Conservation (phyloP, 1,140 invertebrate species). For the Halictus rubicundus region DNA sequence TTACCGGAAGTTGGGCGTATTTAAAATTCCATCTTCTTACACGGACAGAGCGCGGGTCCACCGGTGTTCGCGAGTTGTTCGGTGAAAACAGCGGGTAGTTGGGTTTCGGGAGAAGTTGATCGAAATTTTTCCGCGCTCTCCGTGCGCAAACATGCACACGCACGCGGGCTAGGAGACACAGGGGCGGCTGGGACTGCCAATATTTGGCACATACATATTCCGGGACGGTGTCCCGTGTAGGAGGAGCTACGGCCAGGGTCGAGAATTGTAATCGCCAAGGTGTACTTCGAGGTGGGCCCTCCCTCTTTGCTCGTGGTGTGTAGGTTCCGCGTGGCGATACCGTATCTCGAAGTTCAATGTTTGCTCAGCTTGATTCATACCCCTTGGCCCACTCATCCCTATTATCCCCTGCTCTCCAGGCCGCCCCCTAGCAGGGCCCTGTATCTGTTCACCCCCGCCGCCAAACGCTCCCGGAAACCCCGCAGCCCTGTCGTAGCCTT, state of each 20-base stretch:
- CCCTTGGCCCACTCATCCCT: constrained; percentile 68
- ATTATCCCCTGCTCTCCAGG: constrained; percentile 56
- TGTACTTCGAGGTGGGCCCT: constrained; percentile 62
- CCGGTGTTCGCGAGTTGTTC: too few species aligned
- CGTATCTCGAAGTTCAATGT: constrained; percentile 80
- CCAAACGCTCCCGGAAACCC: constrained; percentile 17
- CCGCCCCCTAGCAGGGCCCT: constrained; percentile 23
- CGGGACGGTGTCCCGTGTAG: constrained; percentile 3
- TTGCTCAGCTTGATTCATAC: constrained; percentile 81
- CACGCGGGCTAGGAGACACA: too few species aligned
- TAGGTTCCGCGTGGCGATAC: constrained; percentile 65
- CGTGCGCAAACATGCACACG: constrained; percentile 29
- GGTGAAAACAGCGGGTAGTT: background rate
- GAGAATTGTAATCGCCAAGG: constrained; percentile 65
- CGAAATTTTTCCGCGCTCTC: constrained; percentile 50
- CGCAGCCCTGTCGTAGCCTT: constrained; percentile 10
- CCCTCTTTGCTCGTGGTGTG: constrained; percentile 59
- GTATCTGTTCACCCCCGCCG: constrained; percentile 39
- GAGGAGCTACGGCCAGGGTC: constrained; percentile 35
- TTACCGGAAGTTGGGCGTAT: constrained; percentile 29
- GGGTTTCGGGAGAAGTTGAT: background rate
- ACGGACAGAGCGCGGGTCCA: too few species aligned
- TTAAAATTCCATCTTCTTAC: constrained; percentile 31
- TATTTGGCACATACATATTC: constrained; percentile 66
- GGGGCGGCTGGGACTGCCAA: constrained; percentile 46